phyloP scores from a whole-genome alignment of 2,888 invertebrate genomes.

The Nephrotoma appendiculata region DNA sequence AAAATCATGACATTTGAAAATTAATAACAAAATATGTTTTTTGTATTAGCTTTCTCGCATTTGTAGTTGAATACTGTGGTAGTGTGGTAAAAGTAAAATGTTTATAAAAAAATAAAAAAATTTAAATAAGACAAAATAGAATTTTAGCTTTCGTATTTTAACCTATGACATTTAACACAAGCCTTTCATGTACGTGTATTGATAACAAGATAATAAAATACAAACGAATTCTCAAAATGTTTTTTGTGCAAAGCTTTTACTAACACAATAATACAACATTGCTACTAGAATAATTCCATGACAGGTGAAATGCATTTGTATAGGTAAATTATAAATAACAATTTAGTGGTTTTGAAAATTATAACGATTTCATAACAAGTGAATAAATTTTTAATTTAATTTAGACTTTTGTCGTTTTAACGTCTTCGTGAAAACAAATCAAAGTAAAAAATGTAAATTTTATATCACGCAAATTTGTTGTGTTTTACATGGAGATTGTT shows the following conservation, averaged over 20 bases:
- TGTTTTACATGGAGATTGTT: background rate
- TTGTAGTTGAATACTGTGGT: no score
- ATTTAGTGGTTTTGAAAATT: background rate
- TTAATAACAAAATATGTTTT: background rate
- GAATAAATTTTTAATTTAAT: background rate
- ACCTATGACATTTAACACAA: background rate
- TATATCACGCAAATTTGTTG: background rate
- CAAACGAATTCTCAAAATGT: background rate
- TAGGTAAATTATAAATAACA: background rate
- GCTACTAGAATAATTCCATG: no score
- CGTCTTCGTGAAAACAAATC: background rate
- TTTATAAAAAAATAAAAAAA: background rate
- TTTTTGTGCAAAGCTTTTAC: background rate
- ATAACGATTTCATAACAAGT: background rate
- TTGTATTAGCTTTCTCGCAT: background rate
- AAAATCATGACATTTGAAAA: background rate
- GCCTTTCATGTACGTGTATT: background rate
- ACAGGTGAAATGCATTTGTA: no score
- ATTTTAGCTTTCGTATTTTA: background rate
- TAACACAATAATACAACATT: background rate
- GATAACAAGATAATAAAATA: background rate
- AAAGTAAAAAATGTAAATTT: background rate
- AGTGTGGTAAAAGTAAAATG: background rate
- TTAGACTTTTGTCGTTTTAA: background rate
- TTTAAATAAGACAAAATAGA: background rate